phyloP scores from a whole-genome alignment of 2,888 invertebrate genomes.

The Dioctria linearis region DNA sequence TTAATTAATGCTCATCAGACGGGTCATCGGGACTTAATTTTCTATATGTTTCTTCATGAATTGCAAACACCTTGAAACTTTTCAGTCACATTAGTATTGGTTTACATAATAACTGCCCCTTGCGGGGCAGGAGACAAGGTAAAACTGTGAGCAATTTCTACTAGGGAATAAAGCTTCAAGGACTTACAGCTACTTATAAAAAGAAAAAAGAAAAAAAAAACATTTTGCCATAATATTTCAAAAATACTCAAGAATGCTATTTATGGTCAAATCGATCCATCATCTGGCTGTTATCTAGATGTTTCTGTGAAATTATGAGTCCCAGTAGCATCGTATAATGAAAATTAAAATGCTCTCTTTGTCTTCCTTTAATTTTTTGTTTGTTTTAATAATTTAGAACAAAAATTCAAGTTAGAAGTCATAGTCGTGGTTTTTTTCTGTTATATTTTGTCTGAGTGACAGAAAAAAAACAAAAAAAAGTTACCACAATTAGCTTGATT shows the following conservation, averaged over 20 bases:
- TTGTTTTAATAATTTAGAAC: constrained; percentile 30
- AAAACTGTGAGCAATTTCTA: no score
- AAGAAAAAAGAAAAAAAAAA: no score
- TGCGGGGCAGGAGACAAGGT: no score
- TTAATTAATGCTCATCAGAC: no score
- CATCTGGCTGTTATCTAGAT: constrained; percentile 39
- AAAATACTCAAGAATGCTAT: constrained; percentile 39
- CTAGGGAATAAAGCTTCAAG: no score
- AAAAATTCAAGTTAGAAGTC: not conserved
- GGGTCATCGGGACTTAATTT: no score
- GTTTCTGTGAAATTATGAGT: constrained; percentile 37
- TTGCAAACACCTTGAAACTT: no score
- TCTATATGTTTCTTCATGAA: no score
- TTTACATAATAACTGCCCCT: no score
- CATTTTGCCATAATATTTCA: not conserved
- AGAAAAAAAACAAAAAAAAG: constrained; percentile 23
- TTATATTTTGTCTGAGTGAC: no score
- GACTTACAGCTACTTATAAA: no score
- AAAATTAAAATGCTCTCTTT: constrained; percentile 32
- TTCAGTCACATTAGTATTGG: no score
- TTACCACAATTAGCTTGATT: constrained; percentile 51
- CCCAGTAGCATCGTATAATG: constrained; percentile 32
- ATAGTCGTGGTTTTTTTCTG: not conserved
- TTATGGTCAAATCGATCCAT: constrained; percentile 41
- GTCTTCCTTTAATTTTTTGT: not conserved